Percentiles rank a stretch among this genome's conserved stretches.
phyloP scores from a whole-genome alignment of 1,140 invertebrate genomes.

The Drosophila subpulchrella region DNA sequence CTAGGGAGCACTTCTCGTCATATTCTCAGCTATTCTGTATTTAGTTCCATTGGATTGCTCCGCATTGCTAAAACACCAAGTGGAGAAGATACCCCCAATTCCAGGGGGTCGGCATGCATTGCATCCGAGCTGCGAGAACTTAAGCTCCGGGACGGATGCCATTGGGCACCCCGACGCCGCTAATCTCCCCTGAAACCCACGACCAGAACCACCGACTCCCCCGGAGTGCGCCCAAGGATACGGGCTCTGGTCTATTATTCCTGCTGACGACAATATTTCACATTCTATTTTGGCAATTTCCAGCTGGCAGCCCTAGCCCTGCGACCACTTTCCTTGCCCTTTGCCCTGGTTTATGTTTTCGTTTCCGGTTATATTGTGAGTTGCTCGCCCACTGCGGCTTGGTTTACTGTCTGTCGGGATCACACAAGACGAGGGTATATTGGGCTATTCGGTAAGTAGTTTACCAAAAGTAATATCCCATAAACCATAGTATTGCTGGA shows the following conservation, averaged over 20 bases:
- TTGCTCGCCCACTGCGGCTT: constrained; percentile 21
- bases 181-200: constrained; percentile 19
- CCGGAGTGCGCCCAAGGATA: constrained; percentile 47
- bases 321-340: constrained; percentile 33
- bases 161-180: constrained; percentile 27
- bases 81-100: constrained; percentile 4
- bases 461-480: no score
- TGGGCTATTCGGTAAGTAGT: neutral
- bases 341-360: constrained; percentile 51
- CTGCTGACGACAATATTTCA: constrained; percentile 62
- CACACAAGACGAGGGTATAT: constrained; percentile 6
- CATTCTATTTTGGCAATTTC: constrained; percentile 59
- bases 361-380: constrained; percentile 50
- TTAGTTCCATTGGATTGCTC: constrained; percentile 18
- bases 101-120: constrained; percentile 35
- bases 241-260: constrained; percentile 50
- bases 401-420: constrained; percentile 1
- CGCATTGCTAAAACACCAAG: constrained; percentile 31
- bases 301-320: constrained; percentile 25
- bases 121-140: constrained; percentile 31
- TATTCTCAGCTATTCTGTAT: constrained; percentile 11
- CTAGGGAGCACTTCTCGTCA: neutral
- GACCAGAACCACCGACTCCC: constrained; percentile 19
- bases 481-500: no score
- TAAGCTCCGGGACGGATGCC: constrained; percentile 39